A percentile compares a stretch with the other conserved stretches of the same genome.
phyloP scores from a whole-genome alignment of 2,797 vertebrate species.

The Enteromius anoplus region DNA sequence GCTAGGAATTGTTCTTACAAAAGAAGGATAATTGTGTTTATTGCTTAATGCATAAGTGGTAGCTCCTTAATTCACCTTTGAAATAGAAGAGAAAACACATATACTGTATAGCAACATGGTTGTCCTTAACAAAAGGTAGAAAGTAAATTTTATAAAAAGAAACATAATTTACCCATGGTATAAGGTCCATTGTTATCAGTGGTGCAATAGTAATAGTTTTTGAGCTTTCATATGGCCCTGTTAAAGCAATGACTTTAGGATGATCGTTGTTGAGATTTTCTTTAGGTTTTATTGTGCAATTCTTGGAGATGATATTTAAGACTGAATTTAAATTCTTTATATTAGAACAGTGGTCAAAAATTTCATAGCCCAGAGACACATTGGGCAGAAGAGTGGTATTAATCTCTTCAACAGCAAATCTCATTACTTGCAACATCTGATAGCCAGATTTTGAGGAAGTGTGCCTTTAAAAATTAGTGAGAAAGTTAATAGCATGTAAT shows the following conservation, averaged over 20 bases:
- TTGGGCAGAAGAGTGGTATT: conserved; percentile 80
- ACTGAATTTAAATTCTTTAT: conserved; percentile 61
- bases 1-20: conserved; percentile 78
- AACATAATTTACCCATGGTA: conserved; percentile 70
- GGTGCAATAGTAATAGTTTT: conserved; percentile 64
- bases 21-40: conserved; percentile 74
- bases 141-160: neutral
- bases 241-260: conserved; percentile 66
- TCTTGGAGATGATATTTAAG: conserved; percentile 66
- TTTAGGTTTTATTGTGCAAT: conserved; percentile 57
- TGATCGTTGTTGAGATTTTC: neutral
- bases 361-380: conserved; percentile 79
- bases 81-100: conserved; percentile 7
- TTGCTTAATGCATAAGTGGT: conserved; percentile 64
- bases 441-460: conserved; percentile 68
- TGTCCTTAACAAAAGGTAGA: neutral
- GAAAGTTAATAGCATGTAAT: neutral
- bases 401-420: conserved; percentile 80
- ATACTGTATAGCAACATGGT: neutral
- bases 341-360: conserved; percentile 79
- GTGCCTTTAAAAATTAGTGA: conserved; percentile 59
- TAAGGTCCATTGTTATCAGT: conserved; percentile 67
- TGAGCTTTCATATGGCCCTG: conserved; percentile 69
- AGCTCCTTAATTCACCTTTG: conserved; percentile 75
- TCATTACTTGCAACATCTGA: conserved; percentile 80